phyloP scores from a whole-genome alignment of 2,113 vertebrate genomes.

The Hyperopisus bebe region DNA sequence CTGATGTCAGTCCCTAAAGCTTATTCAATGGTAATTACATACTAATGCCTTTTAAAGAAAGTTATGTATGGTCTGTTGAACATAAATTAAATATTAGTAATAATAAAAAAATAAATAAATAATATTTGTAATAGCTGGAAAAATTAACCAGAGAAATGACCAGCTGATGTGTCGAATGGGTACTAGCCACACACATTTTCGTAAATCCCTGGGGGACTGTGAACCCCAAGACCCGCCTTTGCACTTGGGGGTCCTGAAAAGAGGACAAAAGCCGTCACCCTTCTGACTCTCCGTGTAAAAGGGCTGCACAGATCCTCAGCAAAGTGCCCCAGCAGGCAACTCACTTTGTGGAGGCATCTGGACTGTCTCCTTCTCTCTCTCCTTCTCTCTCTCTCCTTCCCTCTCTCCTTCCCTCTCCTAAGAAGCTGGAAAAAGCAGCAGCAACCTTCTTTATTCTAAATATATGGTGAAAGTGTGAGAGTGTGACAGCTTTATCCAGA shows the following conservation, averaged over 20 bases:
- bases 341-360: not conserved
- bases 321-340: not conserved
- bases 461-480: not conserved
- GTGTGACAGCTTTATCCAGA: not conserved
- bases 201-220: not conserved
- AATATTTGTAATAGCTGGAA: not conserved
- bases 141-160: not conserved
- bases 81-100: not conserved
- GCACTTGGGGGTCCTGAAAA: conserved; percentile 31
- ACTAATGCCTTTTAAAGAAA: not conserved
- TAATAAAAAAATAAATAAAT: not conserved
- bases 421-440: not conserved
- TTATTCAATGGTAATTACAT: not conserved
- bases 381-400: not conserved
- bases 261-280: conserved; percentile 22
- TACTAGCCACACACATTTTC: not conserved
- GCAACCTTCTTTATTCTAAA: not conserved
- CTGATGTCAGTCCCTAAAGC: not conserved
- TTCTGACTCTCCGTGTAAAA: not conserved
- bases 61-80: not conserved
- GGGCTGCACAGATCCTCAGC: not conserved
- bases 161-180: not conserved
- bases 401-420: not conserved
- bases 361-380: not conserved
- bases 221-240: conserved; percentile 10